Evolutionary conservation across 2,113 vertebrate species (phyloP), one percentile per base, ranked within the genome.

Genomic region (Platysteira castanea): DNA sequence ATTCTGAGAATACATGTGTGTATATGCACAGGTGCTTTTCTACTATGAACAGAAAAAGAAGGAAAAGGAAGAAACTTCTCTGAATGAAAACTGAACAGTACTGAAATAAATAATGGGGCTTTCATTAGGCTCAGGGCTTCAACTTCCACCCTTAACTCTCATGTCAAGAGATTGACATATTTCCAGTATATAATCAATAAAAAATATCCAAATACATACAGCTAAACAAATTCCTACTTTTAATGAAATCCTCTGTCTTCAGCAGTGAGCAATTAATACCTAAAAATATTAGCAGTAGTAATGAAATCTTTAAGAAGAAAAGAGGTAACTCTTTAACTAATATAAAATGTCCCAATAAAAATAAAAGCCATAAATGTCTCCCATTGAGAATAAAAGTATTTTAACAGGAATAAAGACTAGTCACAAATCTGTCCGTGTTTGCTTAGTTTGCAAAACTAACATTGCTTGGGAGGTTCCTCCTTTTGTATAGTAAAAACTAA

Each of bases 401-500:
- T 61, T 63, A 70, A 44, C 44, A 63, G 24, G 42, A 94, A 77
- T 56, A 44, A 89, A 61, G 31, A 74, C 41, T 57, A 60, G 23
- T 56, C 53, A 70, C 27, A 75, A 63, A 71, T 81, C 73, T 77
- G 27, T 49, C 53, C 18, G 13, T 30, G 22, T 44, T 44, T 44
- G 42, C 42, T 44, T 44, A 17, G 24, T 71, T 70, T 87, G 44
- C n/a, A 76, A 89, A 90, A 54, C 22, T 90, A 83, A 81, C 47
- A 69, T 85, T 53, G 22, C 67, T 76, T 63, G 42, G 74, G 70
- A 95, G 39, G n/a, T 79, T 81, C n/a, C 33, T 90, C 77, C 90
- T 90, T 92, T 93, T 84, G 75, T 94, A 95, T 64, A 73, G 42
- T 13, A 86, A 90, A 90, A 92, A 24, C 5, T 52, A 87, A 94